phyloP scores from a whole-genome alignment of 2,113 vertebrate species.

The Aspiorhynchus laticeps region DNA sequence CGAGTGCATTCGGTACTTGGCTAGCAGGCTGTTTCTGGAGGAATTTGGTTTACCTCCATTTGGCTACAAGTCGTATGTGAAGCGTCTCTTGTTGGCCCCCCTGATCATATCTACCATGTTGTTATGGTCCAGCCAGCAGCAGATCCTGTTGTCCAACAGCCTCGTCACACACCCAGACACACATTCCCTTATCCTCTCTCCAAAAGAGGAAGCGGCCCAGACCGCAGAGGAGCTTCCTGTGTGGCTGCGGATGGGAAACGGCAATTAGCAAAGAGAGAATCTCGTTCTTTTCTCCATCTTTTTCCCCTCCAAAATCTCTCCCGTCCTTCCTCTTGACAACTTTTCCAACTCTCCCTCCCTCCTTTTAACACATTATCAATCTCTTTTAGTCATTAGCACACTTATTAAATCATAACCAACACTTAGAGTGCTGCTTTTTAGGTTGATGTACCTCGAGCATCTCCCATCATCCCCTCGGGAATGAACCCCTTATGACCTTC shows the following conservation, averaged over 20 bases:
- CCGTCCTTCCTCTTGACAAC: not conserved
- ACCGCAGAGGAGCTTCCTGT: slow-evolving; percentile 77
- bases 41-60: slow-evolving; percentile 20
- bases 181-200: slow-evolving; percentile 51
- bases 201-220: slow-evolving; percentile 74
- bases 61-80: not conserved
- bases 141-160: slow-evolving; percentile 21
- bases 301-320: not conserved
- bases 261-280: slow-evolving; percentile 52
- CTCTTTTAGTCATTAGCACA: not conserved
- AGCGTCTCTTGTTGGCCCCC: slow-evolving; percentile 15
- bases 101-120: not conserved
- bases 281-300: not conserved
- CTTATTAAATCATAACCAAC: not conserved
- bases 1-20: not conserved
- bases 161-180: slow-evolving; percentile 15
- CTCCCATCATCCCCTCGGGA: not conserved
- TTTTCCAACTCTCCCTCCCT: not conserved
- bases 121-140: slow-evolving; percentile 25
- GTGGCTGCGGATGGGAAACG: slow-evolving; percentile 76
- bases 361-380: not conserved
- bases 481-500: not conserved
- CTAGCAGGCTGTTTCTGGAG: not conserved
- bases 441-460: no score
- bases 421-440: not conserved